These are phyloP conservation scores for Sparidentex hasta DNA, from an alignment of 2,797 vertebrate genomes.

Conservation along the genomic window DNA sequence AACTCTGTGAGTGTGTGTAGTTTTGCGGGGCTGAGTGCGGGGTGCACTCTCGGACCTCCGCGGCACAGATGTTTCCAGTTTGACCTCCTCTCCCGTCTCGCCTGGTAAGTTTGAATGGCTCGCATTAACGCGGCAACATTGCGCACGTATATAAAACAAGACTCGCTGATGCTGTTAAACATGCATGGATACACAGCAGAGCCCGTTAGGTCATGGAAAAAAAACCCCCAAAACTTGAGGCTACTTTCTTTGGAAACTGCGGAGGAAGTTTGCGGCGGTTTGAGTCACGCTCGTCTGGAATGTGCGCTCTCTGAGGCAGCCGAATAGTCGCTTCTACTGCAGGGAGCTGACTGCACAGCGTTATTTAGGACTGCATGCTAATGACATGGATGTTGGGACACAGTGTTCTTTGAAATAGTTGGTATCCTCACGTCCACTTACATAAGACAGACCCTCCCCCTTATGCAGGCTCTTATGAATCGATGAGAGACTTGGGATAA, in stretches of 20 bases:
- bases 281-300: neutral
- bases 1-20: neutral
- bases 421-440: conserved; percentile 49
- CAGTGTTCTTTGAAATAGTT: conserved; percentile 47
- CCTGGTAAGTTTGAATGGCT: conserved; percentile 73
- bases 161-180: neutral
- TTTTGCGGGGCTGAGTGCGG: neutral
- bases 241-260: neutral
- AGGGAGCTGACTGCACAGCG: neutral
- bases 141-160: neutral
- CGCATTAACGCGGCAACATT: neutral
- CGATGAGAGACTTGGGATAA: neutral
- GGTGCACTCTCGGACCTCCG: conserved; percentile 15
- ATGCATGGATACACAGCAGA: neutral
- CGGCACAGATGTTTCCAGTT: conserved; percentile 73
- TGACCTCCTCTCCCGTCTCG: conserved; percentile 34
- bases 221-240: too few relatives aligned
- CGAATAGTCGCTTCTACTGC: neutral
- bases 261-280: neutral
- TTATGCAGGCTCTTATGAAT: neutral
- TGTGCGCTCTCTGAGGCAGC: neutral
- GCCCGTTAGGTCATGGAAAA: too few relatives aligned
- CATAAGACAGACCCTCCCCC: conserved; percentile 65
- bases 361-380: neutral
- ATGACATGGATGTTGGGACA: conserved; percentile 37